Base-by-base conservation (phyloP, 1,140 invertebrate genomes). In the Bombus picipes region DNA sequence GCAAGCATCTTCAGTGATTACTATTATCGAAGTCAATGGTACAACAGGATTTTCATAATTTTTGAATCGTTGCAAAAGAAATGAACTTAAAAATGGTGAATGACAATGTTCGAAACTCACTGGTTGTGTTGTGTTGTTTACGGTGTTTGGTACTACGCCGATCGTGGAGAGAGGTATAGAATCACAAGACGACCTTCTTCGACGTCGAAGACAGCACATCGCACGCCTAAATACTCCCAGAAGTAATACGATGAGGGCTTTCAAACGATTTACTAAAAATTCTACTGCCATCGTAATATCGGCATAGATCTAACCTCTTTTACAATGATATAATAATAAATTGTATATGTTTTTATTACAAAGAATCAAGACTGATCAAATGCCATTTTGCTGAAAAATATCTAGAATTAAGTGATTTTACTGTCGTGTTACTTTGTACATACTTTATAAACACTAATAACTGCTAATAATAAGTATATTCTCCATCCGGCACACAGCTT, bases 151-250 rank as follows among this genome's bases (percentile, higher is more conserved):
- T 66, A 96, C 91, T 37, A 96, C 94, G 41, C 95, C 95, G 25
- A 96, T 93, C 12, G 94, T 92, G 4, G 96, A 96, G 71, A 96
- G 92, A 0, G 96, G 96, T 39, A 96, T 94, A 0, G 94, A 94
- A 85, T 96, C 96, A 77, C 94, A 95, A 5, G 95, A 96, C 6
- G 94, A 94, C 87, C 95, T 93, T 92, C 96, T 93, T 89, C 96
- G 92, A 75, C 95, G 92, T 57, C 95, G 94, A 57, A 96, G 93
- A 90, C 96, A 96, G 88, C 96, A 96, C 91, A 96, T 93, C 0
- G 96, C 96, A 39, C 95, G 93, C 79, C 94, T 94, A 57, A 96
- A 94, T 57, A 95, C 85, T 28, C 94, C 95, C 41, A 96, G 66
- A 8, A 96, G 76, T 74, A 96, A 62, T 13, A 96, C 86, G 76